A percentile compares a stretch with the other conserved stretches of the same genome.
Evolutionary conservation across 2,113 vertebrate species (phyloP).

Genomic region (Syngnathus scovelli): DNA sequence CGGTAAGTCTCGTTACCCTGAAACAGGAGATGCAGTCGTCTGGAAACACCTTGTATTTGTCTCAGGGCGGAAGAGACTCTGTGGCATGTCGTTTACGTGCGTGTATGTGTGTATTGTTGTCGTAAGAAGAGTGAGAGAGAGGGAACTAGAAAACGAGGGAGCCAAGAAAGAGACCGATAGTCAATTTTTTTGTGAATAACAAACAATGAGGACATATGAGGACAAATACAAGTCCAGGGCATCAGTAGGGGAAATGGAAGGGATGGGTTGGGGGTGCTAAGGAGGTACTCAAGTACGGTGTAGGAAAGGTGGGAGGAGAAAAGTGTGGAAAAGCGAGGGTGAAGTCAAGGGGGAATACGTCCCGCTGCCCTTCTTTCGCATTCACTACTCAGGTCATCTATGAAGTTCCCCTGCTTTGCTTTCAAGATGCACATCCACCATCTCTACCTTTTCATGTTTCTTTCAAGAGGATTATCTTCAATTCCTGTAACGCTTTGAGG

Average conservation of each 20-base stretch:
- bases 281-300: constrained; percentile 44
- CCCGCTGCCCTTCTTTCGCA: constrained; percentile 42
- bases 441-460: constrained; percentile 39
- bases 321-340: constrained; percentile 60
- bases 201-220: constrained; percentile 7
- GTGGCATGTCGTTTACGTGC: constrained; percentile 7
- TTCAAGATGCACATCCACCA: constrained; percentile 32
- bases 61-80: not conserved
- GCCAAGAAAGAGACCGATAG: constrained; percentile 27
- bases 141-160: constrained; percentile 28
- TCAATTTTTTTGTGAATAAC: constrained; percentile 33
- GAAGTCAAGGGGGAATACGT: constrained; percentile 53
- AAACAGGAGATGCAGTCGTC: constrained; percentile 59
- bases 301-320: constrained; percentile 60
- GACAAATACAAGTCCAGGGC: constrained; percentile 14
- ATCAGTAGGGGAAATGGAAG: constrained; percentile 22
- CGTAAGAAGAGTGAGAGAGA: constrained; percentile 1
- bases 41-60: constrained; percentile 60
- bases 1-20: constrained; percentile 68
- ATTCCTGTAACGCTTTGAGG: constrained; percentile 57
- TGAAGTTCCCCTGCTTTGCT: constrained; percentile 59
- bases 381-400: constrained; percentile 45
- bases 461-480: constrained; percentile 55
- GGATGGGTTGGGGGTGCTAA: constrained; percentile 27
- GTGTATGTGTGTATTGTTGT: constrained; percentile 3